Base-by-base conservation (phyloP, 2,888 invertebrate species). In the Priapulus caudatus region DNA sequence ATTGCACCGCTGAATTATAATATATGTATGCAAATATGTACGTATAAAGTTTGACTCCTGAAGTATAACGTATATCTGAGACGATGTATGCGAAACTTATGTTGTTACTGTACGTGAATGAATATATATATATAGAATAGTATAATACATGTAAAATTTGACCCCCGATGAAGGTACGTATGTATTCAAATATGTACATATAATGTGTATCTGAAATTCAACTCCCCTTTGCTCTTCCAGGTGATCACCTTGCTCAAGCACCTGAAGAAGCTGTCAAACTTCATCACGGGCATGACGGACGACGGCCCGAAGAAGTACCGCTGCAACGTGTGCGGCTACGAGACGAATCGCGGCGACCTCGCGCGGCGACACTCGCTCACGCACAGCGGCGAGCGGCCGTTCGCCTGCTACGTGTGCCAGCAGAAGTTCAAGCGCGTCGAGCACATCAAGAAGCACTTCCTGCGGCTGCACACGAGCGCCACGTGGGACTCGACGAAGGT, bases 391-490 rank as follows among this genome's bases (percentile, higher is more conserved):
- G 89, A 90, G 68, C 90, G 91, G 68, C 90, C 90, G 3, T 91
- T 90, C 69, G 87, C 89, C 68, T 91, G 90, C 71, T 90, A 90
- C 69, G 82, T 89, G 23, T 90, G 90, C 68, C 81, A 84, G 68
- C 89, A 90, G 72, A 87, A 89, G 70, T 91, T 91, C 74, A 91
- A 90, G 72, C 79, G 90, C 50, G 90, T 90, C 43, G 90, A 91
- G 72, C 90, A 91, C 69, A 90, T 91, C 46, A 91, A 91, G 72
- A 91, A 91, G 66, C 90, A 91, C 71, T 90, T 90, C 65, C 75
- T 88, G 59, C 78, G 90, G 60, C 90, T 91, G 86, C 90, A 91
- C 67, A 79, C 89, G 45, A 90, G 89, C 63, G 82, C 87, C 67
- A 82, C 82, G 1, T 91, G 90, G 69, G 89, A 90, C 65, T 33